A percentile compares a stretch with the other conserved stretches of the same genome.
phyloP scores from a whole-genome alignment of 2,797 vertebrate species.

The Apogon talboti region DNA sequence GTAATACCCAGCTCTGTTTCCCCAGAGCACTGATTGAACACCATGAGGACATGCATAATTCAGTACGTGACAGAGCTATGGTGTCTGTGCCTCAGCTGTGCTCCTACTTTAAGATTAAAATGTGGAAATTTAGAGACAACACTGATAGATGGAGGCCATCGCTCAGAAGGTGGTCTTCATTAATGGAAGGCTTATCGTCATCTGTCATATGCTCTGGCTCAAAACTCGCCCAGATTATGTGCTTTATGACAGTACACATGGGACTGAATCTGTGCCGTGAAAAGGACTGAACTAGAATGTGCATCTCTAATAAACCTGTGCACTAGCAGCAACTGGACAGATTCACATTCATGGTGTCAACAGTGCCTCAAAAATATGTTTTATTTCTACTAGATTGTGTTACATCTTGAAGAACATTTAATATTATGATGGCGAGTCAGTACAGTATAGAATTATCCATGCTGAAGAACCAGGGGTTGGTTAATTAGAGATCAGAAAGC shows the following conservation, averaged over 20 bases:
- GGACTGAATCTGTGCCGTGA: not conserved
- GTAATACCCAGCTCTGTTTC: slow-evolving; percentile 43
- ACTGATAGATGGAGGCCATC: slow-evolving; percentile 41
- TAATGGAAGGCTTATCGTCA: slow-evolving; percentile 28
- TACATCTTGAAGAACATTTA: not conserved
- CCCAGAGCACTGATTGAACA: slow-evolving; percentile 49
- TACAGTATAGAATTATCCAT: slow-evolving; percentile 16
- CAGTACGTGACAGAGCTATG: slow-evolving; percentile 44
- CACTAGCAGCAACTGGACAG: slow-evolving; percentile 1
- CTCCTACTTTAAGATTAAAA: slow-evolving; percentile 31
- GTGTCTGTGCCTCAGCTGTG: slow-evolving; percentile 51
- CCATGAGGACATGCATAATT: slow-evolving; percentile 68
- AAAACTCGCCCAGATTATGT: slow-evolving; percentile 18
- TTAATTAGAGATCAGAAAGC: slow-evolving; percentile 35
- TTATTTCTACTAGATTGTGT: not conserved
- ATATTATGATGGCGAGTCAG: not conserved
- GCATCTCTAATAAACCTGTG: not conserved
- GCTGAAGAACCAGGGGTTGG: slow-evolving; percentile 31
- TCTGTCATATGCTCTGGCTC: slow-evolving; percentile 2
- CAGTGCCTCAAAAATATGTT: not conserved
- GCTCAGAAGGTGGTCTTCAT: slow-evolving; percentile 37
- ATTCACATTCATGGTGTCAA: not conserved
- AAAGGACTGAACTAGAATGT: not conserved
- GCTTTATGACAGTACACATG: not conserved
- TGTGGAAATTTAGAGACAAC: slow-evolving; percentile 32